Evolutionary conservation across 2,888 invertebrate genomes (phyloP).

Genomic region (Nemoura dubitans): DNA sequence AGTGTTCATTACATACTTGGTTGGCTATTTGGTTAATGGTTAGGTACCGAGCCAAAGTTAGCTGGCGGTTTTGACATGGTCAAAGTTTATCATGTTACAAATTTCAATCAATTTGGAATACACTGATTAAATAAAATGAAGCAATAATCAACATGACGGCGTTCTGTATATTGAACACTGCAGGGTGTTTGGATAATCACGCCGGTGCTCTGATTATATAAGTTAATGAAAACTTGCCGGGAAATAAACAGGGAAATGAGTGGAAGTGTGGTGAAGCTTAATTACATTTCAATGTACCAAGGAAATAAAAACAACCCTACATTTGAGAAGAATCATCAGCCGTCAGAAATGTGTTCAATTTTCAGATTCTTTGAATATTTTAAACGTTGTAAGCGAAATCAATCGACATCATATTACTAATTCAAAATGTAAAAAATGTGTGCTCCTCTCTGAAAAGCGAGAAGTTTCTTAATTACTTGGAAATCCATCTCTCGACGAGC

Average conservation of each 20-base stretch:
- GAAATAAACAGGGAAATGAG: too few relatives aligned
- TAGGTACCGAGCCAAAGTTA: background rate
- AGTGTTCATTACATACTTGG: background rate
- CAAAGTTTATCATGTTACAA: background rate
- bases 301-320: too few relatives aligned
- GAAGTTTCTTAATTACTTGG: conserved; percentile 7
- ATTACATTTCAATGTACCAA: too few relatives aligned
- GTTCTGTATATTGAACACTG: background rate
- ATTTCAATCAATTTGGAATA: background rate
- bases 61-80: background rate
- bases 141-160: background rate
- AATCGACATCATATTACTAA: background rate
- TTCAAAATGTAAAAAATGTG: background rate
- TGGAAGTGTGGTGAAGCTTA: too few relatives aligned
- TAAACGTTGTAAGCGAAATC: background rate
- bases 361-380: too few relatives aligned
- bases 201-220: background rate
- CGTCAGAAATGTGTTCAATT: too few relatives aligned
- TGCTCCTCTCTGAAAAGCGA: background rate
- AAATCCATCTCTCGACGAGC: background rate
- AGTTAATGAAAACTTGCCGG: too few relatives aligned
- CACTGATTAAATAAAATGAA: background rate
- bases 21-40: background rate
- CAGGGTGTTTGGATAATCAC: background rate
- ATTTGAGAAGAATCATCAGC: too few relatives aligned